phyloP scores from a whole-genome alignment of 2,113 vertebrate species.

The Platichthys stellatus region DNA sequence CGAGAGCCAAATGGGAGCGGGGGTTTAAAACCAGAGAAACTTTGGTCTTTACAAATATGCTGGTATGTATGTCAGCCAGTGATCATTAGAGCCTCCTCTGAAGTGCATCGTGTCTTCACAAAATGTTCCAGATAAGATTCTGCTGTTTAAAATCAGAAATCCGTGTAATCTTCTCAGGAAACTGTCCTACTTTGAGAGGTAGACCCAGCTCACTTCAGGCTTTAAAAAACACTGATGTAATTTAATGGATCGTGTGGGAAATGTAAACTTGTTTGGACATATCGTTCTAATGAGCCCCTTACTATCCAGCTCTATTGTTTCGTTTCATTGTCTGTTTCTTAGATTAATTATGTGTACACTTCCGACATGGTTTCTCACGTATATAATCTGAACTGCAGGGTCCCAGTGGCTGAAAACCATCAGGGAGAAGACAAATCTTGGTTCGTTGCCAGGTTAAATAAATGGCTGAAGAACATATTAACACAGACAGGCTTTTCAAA shows the following conservation, averaged over 20 bases:
- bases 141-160: slow-evolving; percentile 26
- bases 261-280: neutral
- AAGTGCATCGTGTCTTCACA: slow-evolving; percentile 55
- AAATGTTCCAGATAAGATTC: slow-evolving; percentile 52
- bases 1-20: slow-evolving; percentile 21
- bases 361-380: neutral
- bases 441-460: neutral
- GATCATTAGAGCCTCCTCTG: slow-evolving; percentile 55
- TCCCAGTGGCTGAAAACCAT: neutral
- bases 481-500: neutral
- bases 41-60: slow-evolving; percentile 53
- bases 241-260: neutral
- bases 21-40: slow-evolving; percentile 51
- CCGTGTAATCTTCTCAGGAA: slow-evolving; percentile 29
- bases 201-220: slow-evolving; percentile 1
- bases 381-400: neutral
- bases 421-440: neutral
- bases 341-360: neutral
- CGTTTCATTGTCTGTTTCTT: neutral
- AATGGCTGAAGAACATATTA: neutral
- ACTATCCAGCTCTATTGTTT: neutral
- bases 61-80: slow-evolving; percentile 47
- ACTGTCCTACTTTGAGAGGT: slow-evolving; percentile 44
- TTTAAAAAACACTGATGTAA: slow-evolving; percentile 20
- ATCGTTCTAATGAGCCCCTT: neutral